These are phyloP conservation scores for Gastracanthus pulcherrimus DNA, from an alignment of 2,888 invertebrate species.

Conservation along the genomic window DNA sequence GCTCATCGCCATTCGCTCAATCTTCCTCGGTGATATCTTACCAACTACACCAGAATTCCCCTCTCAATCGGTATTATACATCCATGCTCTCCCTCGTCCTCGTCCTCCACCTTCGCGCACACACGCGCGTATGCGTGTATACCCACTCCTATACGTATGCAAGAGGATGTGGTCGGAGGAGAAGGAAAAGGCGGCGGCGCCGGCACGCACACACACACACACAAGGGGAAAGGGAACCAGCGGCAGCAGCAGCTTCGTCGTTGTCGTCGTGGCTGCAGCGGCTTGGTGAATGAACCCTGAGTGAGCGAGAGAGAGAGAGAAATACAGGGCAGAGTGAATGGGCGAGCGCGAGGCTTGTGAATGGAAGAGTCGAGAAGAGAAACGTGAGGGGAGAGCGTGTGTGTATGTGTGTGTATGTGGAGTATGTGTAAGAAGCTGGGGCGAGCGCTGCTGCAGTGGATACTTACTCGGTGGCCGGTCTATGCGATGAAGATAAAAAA, in stretches of 20 bases:
- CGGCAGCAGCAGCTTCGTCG: background rate
- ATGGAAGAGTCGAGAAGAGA: slow-evolving; percentile 43
- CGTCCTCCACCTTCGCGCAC: no score
- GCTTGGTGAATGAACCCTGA: slow-evolving; percentile 45
- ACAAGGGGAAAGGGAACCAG: slow-evolving; percentile 18
- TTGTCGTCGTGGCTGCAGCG: slow-evolving; percentile 22
- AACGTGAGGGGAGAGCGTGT: slow-evolving; percentile 35
- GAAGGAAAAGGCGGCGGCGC: background rate
- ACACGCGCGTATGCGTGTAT: background rate
- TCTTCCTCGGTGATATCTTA: background rate
- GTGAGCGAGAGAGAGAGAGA: slow-evolving; percentile 25
- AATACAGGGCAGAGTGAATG: slow-evolving; percentile 41
- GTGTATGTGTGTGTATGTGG: slow-evolving; percentile 9
- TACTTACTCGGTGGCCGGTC: no score
- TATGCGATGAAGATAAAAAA: no score
- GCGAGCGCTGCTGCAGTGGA: no score
- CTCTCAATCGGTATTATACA: no score
- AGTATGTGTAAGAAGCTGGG: no score
- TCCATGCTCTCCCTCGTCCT: no score
- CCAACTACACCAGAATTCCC: no score
- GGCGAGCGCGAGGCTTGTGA: slow-evolving; percentile 52
- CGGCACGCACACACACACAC: no score
- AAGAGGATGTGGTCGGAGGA: slow-evolving; percentile 39
- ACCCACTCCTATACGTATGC: background rate
- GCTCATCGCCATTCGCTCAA: background rate